phyloP scores from a whole-genome alignment of 2,113 vertebrate species.

The Oxyura jamaicensis region DNA sequence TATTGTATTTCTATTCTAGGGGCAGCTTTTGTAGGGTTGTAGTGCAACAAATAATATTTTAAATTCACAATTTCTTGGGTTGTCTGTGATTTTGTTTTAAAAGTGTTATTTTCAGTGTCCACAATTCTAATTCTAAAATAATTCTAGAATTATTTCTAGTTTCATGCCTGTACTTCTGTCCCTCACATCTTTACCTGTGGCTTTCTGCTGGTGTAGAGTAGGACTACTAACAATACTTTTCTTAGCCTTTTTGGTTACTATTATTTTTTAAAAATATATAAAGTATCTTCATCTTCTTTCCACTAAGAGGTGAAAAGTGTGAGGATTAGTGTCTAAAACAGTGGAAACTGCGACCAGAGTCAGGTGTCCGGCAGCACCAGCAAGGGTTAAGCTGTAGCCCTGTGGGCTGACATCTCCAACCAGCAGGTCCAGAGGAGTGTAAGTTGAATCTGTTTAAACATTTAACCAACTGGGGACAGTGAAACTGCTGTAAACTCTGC shows the following conservation, averaged over 20 bases:
- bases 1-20: no score
- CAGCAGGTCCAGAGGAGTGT: neutral
- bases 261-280: no score
- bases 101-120: neutral
- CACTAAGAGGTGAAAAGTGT: neutral
- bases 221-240: neutral
- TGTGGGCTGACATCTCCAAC: neutral
- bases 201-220: neutral
- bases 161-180: neutral
- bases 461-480: neutral
- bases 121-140: neutral
- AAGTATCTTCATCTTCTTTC: neutral
- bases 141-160: neutral
- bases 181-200: neutral
- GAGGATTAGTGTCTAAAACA: neutral
- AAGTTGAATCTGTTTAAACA: neutral
- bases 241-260: neutral
- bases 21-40: neutral
- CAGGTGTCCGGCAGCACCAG: neutral
- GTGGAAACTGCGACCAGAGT: neutral
- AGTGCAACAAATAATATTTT: neutral
- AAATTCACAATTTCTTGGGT: neutral
- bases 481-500: neutral
- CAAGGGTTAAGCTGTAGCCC: rapidly evolving
- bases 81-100: neutral